phyloP scores from a whole-genome alignment of 2,888 invertebrate genomes.

The Acanthosoma haemorrhoidale region DNA sequence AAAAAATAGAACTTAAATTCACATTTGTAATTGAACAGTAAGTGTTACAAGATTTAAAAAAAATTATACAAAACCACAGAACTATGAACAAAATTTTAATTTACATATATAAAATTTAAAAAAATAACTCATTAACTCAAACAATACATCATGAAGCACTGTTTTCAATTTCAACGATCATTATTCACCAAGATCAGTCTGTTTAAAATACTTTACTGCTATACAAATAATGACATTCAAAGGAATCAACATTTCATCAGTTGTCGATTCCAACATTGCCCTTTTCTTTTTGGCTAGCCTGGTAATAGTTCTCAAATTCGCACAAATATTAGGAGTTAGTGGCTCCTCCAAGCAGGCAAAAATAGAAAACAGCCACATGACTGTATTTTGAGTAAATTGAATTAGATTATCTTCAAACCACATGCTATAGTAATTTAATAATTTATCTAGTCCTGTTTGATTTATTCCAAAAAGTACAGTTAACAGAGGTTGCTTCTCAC shows the following conservation, averaged over 20 bases:
- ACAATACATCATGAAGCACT: no score
- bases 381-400: slow-evolving; percentile 48
- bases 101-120: no score
- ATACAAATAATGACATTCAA: slow-evolving; percentile 70
- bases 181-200: slow-evolving; percentile 64
- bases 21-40: no score
- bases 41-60: no score
- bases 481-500: not conserved
- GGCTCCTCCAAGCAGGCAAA: slow-evolving; percentile 61
- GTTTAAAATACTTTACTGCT: slow-evolving; percentile 67
- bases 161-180: no score
- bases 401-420: slow-evolving; percentile 48
- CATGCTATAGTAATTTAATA: slow-evolving; percentile 42
- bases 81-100: no score
- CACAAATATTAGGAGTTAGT: slow-evolving; percentile 60
- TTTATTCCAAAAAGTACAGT: not conserved
- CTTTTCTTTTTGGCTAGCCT: slow-evolving; percentile 46
- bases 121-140: no score
- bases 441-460: slow-evolving; percentile 21
- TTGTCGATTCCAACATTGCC: slow-evolving; percentile 43
- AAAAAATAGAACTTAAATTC: no score
- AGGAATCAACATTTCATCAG: slow-evolving; percentile 15
- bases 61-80: no score
- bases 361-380: slow-evolving; percentile 66
- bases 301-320: slow-evolving; percentile 59